Percentiles rank a stretch among this genome's conserved stretches.
phyloP scores from a whole-genome alignment of 2,888 invertebrate species.

The Synergus umbraculus region DNA sequence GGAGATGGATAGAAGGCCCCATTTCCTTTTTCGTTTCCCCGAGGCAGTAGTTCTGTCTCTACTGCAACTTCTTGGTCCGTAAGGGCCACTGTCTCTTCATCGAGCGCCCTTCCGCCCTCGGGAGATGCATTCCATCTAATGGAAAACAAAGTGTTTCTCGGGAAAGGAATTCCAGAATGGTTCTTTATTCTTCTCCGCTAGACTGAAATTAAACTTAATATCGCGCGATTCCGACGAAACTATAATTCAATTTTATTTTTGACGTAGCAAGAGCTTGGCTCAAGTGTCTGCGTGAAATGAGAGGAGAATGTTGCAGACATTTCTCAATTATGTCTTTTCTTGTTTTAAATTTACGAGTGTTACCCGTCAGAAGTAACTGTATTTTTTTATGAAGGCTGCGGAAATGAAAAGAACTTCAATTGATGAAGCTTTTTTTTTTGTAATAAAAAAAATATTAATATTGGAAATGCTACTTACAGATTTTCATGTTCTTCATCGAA shows the following conservation, averaged over 20 bases:
- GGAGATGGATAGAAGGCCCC: conserved; percentile 44
- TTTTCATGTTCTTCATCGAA: not conserved
- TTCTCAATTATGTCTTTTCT: not conserved
- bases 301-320: not conserved
- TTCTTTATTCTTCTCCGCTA: conserved; percentile 33
- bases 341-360: not conserved
- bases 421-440: not conserved
- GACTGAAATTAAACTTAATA: conserved; percentile 38
- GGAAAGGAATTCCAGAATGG: conserved; percentile 36
- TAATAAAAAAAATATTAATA: not conserved
- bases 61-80: conserved; percentile 50
- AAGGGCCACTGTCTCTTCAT: conserved; percentile 49
- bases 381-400: not conserved
- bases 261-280: conserved; percentile 1
- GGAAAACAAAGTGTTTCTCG: conserved; percentile 52
- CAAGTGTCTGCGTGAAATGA: not conserved
- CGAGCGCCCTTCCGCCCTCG: conserved; percentile 48
- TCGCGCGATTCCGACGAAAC: conserved; percentile 34
- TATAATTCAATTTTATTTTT: conserved; percentile 37
- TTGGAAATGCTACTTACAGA: not conserved
- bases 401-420: not conserved
- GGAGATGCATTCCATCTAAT: conserved; percentile 53
- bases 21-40: conserved; percentile 50
- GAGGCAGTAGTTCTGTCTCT: conserved; percentile 49
- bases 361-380: not conserved